phyloP scores from a whole-genome alignment of 1,140 invertebrate genomes.

The Drosophila nasuta region DNA sequence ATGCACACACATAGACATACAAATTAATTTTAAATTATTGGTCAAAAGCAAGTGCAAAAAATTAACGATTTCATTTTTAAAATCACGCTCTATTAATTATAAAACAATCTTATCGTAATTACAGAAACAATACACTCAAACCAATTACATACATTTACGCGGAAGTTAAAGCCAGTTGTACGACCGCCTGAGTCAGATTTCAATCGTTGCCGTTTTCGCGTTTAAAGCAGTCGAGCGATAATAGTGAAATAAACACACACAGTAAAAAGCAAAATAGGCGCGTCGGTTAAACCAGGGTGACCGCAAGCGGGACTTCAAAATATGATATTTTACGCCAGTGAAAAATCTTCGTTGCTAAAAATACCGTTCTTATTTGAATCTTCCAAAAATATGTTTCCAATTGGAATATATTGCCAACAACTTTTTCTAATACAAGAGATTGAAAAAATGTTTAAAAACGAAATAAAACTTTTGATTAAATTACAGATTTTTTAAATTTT shows the following conservation, averaged over 20 bases:
- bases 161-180: constrained; percentile 11
- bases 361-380: no score
- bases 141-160: constrained; percentile 22
- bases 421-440: no score
- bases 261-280: constrained; percentile 38
- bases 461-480: no score
- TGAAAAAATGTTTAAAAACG: no score
- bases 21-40: constrained; percentile 1
- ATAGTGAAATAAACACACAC: constrained; percentile 39
- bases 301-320: no score
- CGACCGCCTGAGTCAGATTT: neutral
- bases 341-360: no score
- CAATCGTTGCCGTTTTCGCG: constrained; percentile 23
- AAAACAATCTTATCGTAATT: constrained; percentile 2
- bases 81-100: neutral
- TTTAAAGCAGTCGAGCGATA: constrained; percentile 33
- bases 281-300: constrained; percentile 19
- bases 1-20: neutral
- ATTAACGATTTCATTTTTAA: neutral
- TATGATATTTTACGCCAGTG: no score
- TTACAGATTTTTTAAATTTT: no score
- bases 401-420: no score
- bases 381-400: no score
- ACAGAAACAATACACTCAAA: constrained; percentile 16
- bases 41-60: neutral